phyloP scores from a whole-genome alignment of 2,888 invertebrate genomes.

The Eupeodes luniger region DNA sequence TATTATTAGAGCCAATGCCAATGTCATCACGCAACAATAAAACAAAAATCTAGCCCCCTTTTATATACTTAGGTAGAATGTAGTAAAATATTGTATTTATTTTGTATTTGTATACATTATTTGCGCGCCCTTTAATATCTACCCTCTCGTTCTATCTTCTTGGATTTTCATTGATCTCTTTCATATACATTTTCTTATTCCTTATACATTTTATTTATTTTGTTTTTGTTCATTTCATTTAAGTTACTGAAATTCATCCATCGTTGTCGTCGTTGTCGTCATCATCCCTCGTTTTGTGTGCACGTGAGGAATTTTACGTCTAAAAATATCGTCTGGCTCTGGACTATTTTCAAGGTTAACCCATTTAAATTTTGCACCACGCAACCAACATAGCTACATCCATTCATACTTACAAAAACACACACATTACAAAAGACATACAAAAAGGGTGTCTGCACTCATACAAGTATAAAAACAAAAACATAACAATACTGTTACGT shows the following conservation, averaged over 20 bases:
- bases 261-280: constrained; percentile 24
- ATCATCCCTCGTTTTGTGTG: constrained; percentile 52
- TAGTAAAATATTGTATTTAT: too few species aligned
- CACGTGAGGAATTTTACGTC: constrained; percentile 69
- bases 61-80: not conserved
- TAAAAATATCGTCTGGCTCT: constrained; percentile 76
- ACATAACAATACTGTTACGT: constrained; percentile 70
- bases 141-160: constrained; percentile 30
- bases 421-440: not conserved
- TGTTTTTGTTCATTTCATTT: constrained; percentile 28
- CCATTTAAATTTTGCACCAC: constrained; percentile 74
- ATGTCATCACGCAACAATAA: constrained; percentile 39
- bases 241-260: constrained; percentile 51
- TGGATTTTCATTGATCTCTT: constrained; percentile 42
- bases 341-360: constrained; percentile 76
- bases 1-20: constrained; percentile 49
- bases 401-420: constrained; percentile 42
- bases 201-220: constrained; percentile 1
- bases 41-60: constrained; percentile 2
- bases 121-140: constrained; percentile 55
- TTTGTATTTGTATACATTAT: not conserved
- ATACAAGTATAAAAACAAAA: constrained; percentile 35
- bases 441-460: constrained; percentile 53
- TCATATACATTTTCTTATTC: constrained; percentile 29
- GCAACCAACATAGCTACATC: constrained; percentile 29